phyloP scores from a whole-genome alignment of 2,113 vertebrate species.

The Notarius quadriscutis region DNA sequence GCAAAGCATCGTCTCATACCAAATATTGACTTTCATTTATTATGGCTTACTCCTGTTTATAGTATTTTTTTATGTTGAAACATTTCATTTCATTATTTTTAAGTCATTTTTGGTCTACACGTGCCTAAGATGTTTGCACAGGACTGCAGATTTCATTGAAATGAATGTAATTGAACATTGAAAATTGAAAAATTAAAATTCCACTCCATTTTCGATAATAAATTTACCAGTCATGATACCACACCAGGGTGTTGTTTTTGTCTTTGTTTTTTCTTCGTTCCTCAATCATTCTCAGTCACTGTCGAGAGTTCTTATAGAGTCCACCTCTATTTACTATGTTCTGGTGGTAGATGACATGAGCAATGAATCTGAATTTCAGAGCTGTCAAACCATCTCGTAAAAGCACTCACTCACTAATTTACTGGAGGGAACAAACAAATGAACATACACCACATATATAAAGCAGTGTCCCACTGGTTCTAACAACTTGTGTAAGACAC shows the following conservation, averaged over 20 bases:
- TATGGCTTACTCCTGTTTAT: too few species aligned
- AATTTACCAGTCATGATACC: neutral
- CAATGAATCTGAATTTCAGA: slow-evolving; percentile 43
- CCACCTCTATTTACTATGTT: slow-evolving; percentile 28
- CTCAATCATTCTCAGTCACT: neutral
- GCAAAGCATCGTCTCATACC: too few species aligned
- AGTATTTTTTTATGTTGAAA: too few species aligned
- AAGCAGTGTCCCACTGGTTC: neutral
- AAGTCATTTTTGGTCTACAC: too few species aligned
- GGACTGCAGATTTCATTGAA: neutral
- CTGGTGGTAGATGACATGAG: slow-evolving; percentile 18
- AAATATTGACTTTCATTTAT: too few species aligned
- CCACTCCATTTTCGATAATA: neutral
- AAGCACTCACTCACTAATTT: slow-evolving; percentile 22
- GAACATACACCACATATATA: neutral
- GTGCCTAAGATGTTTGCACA: too few species aligned
- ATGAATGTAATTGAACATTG: neutral
- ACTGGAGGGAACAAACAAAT: slow-evolving; percentile 25
- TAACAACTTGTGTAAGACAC: neutral
- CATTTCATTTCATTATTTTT: too few species aligned
- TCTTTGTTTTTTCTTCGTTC: neutral
- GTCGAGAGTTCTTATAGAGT: neutral
- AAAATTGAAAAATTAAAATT: neutral
- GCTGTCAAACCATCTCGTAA: slow-evolving; percentile 31
- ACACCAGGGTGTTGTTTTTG: neutral